These are phyloP conservation scores for Mastacembelus armatus DNA, from an alignment of 2,797 vertebrate species.

Conservation along the genomic window DNA sequence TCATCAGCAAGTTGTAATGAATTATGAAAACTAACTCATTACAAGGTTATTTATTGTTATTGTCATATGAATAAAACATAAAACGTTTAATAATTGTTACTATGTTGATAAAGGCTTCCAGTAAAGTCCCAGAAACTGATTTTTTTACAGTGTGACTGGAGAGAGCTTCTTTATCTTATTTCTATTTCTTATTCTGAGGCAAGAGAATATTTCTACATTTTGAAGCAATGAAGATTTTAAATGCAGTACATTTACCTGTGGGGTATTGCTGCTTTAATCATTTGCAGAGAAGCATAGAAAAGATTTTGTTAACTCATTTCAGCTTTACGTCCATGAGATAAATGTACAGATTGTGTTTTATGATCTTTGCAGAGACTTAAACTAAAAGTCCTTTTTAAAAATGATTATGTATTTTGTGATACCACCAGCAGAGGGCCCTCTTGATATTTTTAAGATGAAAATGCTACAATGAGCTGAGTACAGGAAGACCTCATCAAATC, in stretches of 20 bases:
- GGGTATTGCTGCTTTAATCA: neutral
- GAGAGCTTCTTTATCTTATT: no score
- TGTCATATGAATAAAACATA: conserved; percentile 56
- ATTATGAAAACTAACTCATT: conserved; percentile 20
- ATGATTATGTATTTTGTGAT: neutral
- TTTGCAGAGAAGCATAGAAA: neutral
- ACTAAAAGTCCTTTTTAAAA: neutral
- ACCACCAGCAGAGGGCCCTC: conserved; percentile 9
- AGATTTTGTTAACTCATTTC: neutral
- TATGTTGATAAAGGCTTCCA: neutral
- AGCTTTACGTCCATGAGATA: neutral
- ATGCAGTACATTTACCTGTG: no score
- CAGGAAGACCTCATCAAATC: neutral
- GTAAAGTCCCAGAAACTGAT: no score
- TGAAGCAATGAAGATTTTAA: no score
- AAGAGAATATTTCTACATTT: no score
- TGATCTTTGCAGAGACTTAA: no score
- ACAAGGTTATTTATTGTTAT: conserved; percentile 48
- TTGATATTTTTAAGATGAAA: neutral
- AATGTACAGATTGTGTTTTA: neutral
- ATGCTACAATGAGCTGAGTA: neutral
- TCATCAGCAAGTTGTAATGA: conserved; percentile 27
- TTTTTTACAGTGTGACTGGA: no score
- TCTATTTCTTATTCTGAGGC: no score
- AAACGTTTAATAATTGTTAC: neutral